Base-by-base conservation (phyloP, 2,888 invertebrate species). In the Aquatica leii region DNA sequence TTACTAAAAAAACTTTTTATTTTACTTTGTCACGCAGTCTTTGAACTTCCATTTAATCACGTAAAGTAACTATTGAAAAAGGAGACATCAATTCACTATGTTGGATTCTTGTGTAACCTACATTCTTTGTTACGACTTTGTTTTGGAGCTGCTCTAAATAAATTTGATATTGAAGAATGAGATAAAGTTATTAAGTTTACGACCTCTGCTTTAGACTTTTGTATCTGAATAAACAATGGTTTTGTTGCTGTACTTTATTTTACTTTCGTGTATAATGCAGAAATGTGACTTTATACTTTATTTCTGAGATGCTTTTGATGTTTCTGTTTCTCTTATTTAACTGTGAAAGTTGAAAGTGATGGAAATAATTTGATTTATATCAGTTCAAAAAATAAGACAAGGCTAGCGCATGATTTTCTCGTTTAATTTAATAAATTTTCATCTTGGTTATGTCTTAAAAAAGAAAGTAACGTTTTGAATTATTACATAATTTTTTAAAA, bases 111-210 rank as follows among this genome's bases (percentile, higher is more conserved):
- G 69, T 69, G 66, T 73, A 74, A 71, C 74, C 74, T 70, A 75
- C 71, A 74, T 75, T 73, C 69, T 61, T 70, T 70, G 72, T 77
- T 77, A 76, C 74, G 76, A 77, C 75, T 75, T 75, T 76, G 76
- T 77, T 77, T 76, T 74, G 74, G 71, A 71, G 71, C 67, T 68
- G 54, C 66, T 71, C 71, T 67, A 73, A 74, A 76, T 76, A 74
- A 75, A 76, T 75, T 74, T 69, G 69, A 71, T 73, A 71, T 72
- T 43, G 61, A 46, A 37, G 53, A 65, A 61, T 58, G 58, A 65
- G 50, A 61, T 65, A 65, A 65, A 64, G 59, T 59, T 64, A 60
- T 64, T 64, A 63, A 37, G 63, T 59, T 63, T 59, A 56, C 59
- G 59, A 63, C 49, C 59, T 53, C 57, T 61, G 62, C 58, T 53